These are phyloP conservation scores for Cardiocondyla obscurior DNA, from an alignment of 1,140 invertebrate genomes.

Conservation along the genomic window DNA sequence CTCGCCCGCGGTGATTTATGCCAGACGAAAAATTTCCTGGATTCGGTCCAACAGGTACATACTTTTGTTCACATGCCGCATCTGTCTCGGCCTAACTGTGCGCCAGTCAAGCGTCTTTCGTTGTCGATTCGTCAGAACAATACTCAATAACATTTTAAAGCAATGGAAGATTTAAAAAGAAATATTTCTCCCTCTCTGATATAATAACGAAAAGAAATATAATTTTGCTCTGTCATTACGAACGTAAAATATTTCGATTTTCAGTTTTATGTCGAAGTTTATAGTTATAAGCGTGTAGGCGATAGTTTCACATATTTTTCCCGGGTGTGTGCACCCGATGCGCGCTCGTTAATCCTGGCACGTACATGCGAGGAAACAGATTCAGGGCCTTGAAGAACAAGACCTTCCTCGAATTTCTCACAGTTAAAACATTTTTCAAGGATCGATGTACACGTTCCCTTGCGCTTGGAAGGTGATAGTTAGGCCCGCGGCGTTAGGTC, in stretches of 20 bases:
- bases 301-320: conserved; percentile 16
- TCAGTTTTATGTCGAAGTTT: neutral
- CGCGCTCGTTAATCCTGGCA: neutral
- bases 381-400: neutral
- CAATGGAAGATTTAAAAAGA: neutral
- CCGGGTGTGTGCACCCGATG: neutral
- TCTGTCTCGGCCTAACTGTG: neutral
- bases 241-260: neutral
- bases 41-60: conserved; percentile 87
- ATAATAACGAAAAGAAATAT: neutral
- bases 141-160: neutral
- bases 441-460: conserved; percentile 33
- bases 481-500: neutral
- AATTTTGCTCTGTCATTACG: neutral
- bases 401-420: conserved; percentile 53
- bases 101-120: neutral
- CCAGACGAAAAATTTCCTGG: conserved; percentile 86
- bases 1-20: conserved; percentile 85
- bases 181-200: neutral
- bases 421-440: conserved; percentile 56
- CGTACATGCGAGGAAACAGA: conserved; percentile 37
- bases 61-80: neutral
- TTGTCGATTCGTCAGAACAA: neutral
- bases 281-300: neutral
- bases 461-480: conserved; percentile 56